These are phyloP conservation scores for Phaonia tiefii DNA, from an alignment of 2,888 invertebrate species.

Conservation along the genomic window DNA sequence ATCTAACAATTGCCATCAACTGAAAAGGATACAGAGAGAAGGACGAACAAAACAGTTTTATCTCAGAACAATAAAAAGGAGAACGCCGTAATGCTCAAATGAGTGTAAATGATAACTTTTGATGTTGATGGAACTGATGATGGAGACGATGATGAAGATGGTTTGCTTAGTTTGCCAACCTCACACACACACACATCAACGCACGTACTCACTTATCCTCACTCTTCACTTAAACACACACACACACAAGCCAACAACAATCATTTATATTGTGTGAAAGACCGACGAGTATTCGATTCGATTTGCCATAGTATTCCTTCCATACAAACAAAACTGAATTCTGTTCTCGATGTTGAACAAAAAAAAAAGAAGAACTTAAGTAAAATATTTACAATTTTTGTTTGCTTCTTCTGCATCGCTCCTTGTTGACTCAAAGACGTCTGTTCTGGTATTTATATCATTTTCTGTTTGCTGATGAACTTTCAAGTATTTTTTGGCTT, in stretches of 20 bases:
- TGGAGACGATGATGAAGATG: conserved; percentile 17
- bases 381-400: conserved; percentile 44
- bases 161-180: conserved; percentile 3
- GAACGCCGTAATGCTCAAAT: conserved; percentile 33
- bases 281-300: conserved; percentile 7
- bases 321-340: background rate
- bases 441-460: background rate
- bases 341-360: background rate
- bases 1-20: conserved; percentile 25
- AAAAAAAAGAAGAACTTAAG: no score
- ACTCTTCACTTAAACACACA: no score
- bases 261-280: background rate
- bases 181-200: background rate
- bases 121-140: conserved; percentile 37
- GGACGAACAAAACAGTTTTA: conserved; percentile 9
- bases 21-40: background rate
- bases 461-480: conserved; percentile 5
- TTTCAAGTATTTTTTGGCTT: conserved; percentile 40
- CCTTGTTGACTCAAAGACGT: background rate
- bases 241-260: background rate
- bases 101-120: conserved; percentile 56
- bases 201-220: no score
- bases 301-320: conserved; percentile 3
- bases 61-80: background rate
- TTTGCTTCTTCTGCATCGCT: background rate